phyloP scores from a whole-genome alignment of 2,888 invertebrate species.

The Lumbricus terrestris region DNA sequence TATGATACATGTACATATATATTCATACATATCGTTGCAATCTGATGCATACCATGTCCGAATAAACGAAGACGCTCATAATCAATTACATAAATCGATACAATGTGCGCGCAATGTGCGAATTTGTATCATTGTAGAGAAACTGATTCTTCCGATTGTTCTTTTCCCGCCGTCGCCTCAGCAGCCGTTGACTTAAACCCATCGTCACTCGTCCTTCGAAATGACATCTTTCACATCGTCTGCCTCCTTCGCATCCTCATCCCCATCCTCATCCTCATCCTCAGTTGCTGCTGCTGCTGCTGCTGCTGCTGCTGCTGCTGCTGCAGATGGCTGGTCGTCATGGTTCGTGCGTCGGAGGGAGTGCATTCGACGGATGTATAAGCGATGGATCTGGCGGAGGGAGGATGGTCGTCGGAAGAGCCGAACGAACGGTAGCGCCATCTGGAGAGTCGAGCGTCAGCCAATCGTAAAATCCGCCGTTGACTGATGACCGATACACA shows the following conservation, averaged over 20 bases:
- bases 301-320: neutral
- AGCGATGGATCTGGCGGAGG: neutral
- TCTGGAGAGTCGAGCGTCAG: neutral
- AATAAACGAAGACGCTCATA: too few relatives aligned
- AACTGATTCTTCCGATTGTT: neutral
- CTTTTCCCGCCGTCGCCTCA: too few relatives aligned
- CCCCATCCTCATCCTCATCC: too few relatives aligned
- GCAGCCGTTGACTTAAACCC: too few relatives aligned
- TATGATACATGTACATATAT: too few relatives aligned
- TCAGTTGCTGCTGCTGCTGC: neutral
- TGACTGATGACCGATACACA: neutral
- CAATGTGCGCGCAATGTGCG: too few relatives aligned
- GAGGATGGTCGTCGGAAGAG: neutral
- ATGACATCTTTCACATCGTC: too few relatives aligned
- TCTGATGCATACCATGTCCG: too few relatives aligned
- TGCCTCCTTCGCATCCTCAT: neutral
- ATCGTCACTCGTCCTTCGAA: too few relatives aligned
- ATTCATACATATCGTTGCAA: too few relatives aligned
- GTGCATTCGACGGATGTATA: conserved; percentile 3
- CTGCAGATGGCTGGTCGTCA: neutral
- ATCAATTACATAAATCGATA: too few relatives aligned
- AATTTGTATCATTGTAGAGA: neutral
- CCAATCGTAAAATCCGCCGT: neutral
- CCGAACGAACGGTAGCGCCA: neutral
- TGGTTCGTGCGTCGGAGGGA: neutral